Evolutionary conservation across 2,113 vertebrate genomes (phyloP), one percentile per base, ranked within the genome.

Genomic region (Notarius quadriscutis): DNA sequence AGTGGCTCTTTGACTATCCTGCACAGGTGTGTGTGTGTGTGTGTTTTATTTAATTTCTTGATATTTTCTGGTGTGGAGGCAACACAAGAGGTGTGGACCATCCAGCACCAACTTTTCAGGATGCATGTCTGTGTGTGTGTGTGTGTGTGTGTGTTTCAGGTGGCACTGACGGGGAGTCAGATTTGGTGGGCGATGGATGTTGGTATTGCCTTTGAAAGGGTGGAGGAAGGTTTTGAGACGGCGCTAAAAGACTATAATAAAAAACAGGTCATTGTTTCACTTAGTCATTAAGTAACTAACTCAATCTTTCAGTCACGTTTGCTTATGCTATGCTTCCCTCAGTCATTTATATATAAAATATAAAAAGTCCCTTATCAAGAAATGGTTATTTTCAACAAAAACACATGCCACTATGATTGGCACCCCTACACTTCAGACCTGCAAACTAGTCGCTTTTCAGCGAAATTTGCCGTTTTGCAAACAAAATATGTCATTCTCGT

Each of bases 1-100:
- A 94, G 87, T 96, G 95, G 94, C 92, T 96, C 57, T 95, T 96
- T 92, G 95, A 96, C 72, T 94, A 92, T 84, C 95, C 94, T 53
- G 94, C 93, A 17, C 93, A 95, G 94, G 93, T 91, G 84, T 87
- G 89, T 88, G 78, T 89, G 34, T 79, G 80, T 83, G 63, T 84
- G 72, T 84, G 50, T 71, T 30, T 81, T 69, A 57, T 18, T 57
- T 63, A 22, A 15, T 30, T 5, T 14, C 22, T 53, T 48, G 51
- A 15, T 72, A n/a, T 71, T 58, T 81, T 58, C 15, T 79, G 15
- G 25, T 18, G 4, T 80, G 27, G 11, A 78, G 12, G 22, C 50
- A 53, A 51, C 10, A 12, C 22, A 50, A 75, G 30, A 72, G 34
- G 41, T 75, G 2, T 75, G 50, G 22, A 53, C 2, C 12, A 57